Percentiles rank a stretch among this genome's conserved stretches.
Conservation (phyloP, 2,888 invertebrate species). For the Netelia virgata region DNA sequence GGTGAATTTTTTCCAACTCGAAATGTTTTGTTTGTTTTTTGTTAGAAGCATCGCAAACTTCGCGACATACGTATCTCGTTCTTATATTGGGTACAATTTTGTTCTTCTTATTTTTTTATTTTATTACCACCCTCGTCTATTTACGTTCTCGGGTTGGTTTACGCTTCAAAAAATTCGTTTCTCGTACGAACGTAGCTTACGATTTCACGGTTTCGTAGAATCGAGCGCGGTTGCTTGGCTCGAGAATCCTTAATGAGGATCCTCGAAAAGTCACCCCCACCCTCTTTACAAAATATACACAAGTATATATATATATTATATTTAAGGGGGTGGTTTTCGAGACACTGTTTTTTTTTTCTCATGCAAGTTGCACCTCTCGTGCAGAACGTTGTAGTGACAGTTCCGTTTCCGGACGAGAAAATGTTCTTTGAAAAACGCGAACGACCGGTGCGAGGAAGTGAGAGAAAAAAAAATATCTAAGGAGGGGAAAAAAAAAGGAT, state of each 20-base stretch:
- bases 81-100: background rate
- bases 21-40: background rate
- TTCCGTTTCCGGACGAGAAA: slow-evolving; percentile 12
- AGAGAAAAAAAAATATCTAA: background rate
- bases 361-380: background rate
- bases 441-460: background rate
- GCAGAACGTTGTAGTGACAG: background rate
- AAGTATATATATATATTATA: background rate
- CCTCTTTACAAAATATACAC: background rate
- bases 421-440: slow-evolving; percentile 18
- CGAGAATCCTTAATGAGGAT: slow-evolving; percentile 49
- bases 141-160: slow-evolving; percentile 9
- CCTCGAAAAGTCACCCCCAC: background rate
- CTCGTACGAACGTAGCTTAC: slow-evolving; percentile 19
- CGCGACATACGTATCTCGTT: background rate
- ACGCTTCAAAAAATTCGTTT: slow-evolving; percentile 17
- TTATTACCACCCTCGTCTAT: background rate
- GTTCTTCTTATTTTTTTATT: background rate
- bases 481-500: background rate
- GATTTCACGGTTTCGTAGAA: slow-evolving; percentile 28
- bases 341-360: background rate
- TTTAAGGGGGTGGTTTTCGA: background rate
- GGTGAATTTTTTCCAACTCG: background rate
- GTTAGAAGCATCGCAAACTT: background rate
- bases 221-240: slow-evolving; percentile 16